A percentile compares a stretch with the other conserved stretches of the same genome.
Conservation (phyloP, 2,888 invertebrate species). For the Chymomyza procnemis region DNA sequence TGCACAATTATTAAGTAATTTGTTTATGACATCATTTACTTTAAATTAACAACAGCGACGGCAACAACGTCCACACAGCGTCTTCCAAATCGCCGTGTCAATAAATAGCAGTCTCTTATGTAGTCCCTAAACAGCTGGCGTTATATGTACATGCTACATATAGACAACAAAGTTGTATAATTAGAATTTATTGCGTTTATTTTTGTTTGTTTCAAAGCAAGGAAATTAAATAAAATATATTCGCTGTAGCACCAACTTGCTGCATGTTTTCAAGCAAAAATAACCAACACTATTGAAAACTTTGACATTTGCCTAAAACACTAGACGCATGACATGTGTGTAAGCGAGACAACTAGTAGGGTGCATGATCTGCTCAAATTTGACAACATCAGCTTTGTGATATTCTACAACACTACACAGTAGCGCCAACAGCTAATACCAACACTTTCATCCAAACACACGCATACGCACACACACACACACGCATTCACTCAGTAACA, state of each 20-base stretch:
- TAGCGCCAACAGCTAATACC: not conserved
- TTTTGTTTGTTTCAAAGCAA: constrained; percentile 30
- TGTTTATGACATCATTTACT: constrained; percentile 69
- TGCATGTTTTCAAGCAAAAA: not conserved
- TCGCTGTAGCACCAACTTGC: not conserved
- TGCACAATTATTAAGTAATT: constrained; percentile 42
- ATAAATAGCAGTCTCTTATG: constrained; percentile 17
- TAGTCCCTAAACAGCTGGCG: constrained; percentile 4
- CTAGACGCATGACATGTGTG: constrained; percentile 38
- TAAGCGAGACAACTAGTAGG: constrained; percentile 42
- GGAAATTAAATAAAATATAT: not conserved
- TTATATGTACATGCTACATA: constrained; percentile 24
- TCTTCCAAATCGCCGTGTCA: constrained; percentile 7
- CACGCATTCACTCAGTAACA: constrained; percentile 20
- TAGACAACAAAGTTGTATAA: constrained; percentile 26
- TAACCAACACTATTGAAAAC: constrained; percentile 1
- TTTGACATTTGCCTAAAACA: constrained; percentile 43
- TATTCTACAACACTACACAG: constrained; percentile 54
- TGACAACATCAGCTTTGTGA: constrained; percentile 5
- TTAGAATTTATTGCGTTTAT: constrained; percentile 32
- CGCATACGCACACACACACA: constrained; percentile 11
- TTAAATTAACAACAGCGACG: constrained; percentile 30
- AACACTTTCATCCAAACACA: too few relatives aligned
- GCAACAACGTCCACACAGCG: constrained; percentile 20
- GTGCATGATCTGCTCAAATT: constrained; percentile 41